Conservation (phyloP, 1,140 invertebrate species). For the Euborellia annulipes region DNA sequence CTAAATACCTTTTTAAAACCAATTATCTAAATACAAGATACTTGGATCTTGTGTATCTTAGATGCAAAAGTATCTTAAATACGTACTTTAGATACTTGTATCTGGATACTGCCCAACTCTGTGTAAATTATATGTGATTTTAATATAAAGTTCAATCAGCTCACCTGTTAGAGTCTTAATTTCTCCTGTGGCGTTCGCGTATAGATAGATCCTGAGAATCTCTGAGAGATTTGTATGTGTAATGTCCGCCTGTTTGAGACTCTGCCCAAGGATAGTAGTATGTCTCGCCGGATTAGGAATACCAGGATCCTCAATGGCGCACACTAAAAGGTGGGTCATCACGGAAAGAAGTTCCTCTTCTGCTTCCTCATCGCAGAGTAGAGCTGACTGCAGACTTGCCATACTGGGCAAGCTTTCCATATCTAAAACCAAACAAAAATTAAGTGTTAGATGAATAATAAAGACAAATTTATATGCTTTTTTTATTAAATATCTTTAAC, state of each 20-base stretch:
- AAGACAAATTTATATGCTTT: too few relatives aligned
- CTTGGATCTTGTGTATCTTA: too few relatives aligned
- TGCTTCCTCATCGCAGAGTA: slow-evolving; percentile 66
- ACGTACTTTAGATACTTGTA: too few relatives aligned
- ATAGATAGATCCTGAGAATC: slow-evolving; percentile 75
- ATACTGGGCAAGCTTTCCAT: slow-evolving; percentile 75
- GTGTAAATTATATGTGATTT: too few relatives aligned
- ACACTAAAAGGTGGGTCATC: slow-evolving; percentile 75
- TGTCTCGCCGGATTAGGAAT: slow-evolving; percentile 75
- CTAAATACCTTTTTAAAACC: too few relatives aligned
- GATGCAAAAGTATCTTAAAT: too few relatives aligned
- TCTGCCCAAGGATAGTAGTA: slow-evolving; percentile 76
- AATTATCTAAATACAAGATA: background rate
- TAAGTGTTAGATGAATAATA: slow-evolving; percentile 6
- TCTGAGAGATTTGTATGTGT: slow-evolving; percentile 85
- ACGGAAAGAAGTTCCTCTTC: slow-evolving; percentile 79
- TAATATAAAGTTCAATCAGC: background rate
- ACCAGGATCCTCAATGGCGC: slow-evolving; percentile 87
- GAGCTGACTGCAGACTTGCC: slow-evolving; percentile 68
- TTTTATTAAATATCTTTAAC: too few relatives aligned
- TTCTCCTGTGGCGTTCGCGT: slow-evolving; percentile 70
- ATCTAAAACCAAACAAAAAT: slow-evolving; percentile 35
- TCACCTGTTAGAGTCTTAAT: slow-evolving; percentile 60
- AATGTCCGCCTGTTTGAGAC: slow-evolving; percentile 78
- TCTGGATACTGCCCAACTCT: too few relatives aligned